These are phyloP conservation scores for Micrastur ruficollis DNA, from an alignment of 2,797 vertebrate genomes.

Conservation along the genomic window DNA sequence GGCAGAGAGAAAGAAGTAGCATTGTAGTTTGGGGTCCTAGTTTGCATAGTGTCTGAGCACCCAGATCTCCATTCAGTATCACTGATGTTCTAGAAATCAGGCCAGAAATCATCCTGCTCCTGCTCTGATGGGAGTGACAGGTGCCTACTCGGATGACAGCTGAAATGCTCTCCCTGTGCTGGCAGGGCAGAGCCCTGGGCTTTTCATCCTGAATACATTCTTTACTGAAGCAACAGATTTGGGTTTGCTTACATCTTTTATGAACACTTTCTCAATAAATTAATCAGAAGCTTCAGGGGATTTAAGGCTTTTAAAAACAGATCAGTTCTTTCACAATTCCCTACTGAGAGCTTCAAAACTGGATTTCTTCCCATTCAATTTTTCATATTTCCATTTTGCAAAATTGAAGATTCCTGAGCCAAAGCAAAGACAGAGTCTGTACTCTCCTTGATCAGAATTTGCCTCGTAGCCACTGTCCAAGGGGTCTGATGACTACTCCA, in stretches of 20 bases:
- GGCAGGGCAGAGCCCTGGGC: not conserved
- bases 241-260: conserved; percentile 36
- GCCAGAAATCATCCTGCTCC: not conserved
- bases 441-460: not conserved
- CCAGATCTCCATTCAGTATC: not conserved
- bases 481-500: fast-evolving
- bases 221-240: not conserved
- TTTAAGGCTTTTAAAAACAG: conserved; percentile 36
- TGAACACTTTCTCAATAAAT: conserved; percentile 50
- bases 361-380: conserved; percentile 14
- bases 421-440: not conserved
- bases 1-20: not conserved
- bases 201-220: not conserved
- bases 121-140: conserved; percentile 25
- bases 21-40: not conserved
- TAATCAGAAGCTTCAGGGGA: conserved; percentile 44
- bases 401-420: not conserved
- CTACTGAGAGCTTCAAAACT: conserved; percentile 9
- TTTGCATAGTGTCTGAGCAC: not conserved
- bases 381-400: conserved; percentile 28
- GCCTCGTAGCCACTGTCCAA: fast-evolving
- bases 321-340: conserved; percentile 20
- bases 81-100: conserved; percentile 9
- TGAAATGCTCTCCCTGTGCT: not conserved
- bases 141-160: not conserved